Evolutionary conservation across 2,888 invertebrate species (phyloP), one percentile per base, ranked within the genome.

Genomic region (Napeogenes sylphis): DNA sequence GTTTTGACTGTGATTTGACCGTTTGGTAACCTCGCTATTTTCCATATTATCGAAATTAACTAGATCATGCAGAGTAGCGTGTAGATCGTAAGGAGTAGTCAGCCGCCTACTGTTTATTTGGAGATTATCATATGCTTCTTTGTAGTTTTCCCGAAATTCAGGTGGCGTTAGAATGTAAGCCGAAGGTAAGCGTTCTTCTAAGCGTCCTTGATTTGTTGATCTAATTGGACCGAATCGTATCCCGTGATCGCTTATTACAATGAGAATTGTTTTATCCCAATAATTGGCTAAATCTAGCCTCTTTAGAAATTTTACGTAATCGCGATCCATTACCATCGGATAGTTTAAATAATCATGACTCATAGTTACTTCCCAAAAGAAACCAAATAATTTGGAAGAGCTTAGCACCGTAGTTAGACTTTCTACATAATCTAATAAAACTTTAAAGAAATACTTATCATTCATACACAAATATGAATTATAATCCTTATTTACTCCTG

Each of bases 201-300:
- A 91, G 74, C 93, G 91, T 0, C 96, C 96, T 82, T 97, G 95
- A 78, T 94, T 94, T 0, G 97, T 97, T 61, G 91, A 85, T 3
- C 96, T 91, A 69, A 96, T 95, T 2, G 89, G 87, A 0, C 97
- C 97, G 93, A 94, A 97, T 65, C 97, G 90, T 68, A 96, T 93
- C 0, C 98, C 98, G 75, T 98, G 98, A 78, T 98, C 98, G 78
- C 97, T 97, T 88, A 97, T 91, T 10, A 96, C 80, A 46, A 97
- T 82, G 30, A 94, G 65, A n/a, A 93, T 91, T 0, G 95, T 95
- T 32, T 92, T 88, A 58, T 94, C 91, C 33, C 95, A 81, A 54
- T 91, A 81, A 0, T 90, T 87, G 0, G 83, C 76, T 0, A 77
- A 65, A 46, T 92, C 77, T 66, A 94, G 73, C 58, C 87, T 76